Evolutionary conservation across 2,113 vertebrate genomes (phyloP).

Genomic region (Artemisiospiza belli): DNA sequence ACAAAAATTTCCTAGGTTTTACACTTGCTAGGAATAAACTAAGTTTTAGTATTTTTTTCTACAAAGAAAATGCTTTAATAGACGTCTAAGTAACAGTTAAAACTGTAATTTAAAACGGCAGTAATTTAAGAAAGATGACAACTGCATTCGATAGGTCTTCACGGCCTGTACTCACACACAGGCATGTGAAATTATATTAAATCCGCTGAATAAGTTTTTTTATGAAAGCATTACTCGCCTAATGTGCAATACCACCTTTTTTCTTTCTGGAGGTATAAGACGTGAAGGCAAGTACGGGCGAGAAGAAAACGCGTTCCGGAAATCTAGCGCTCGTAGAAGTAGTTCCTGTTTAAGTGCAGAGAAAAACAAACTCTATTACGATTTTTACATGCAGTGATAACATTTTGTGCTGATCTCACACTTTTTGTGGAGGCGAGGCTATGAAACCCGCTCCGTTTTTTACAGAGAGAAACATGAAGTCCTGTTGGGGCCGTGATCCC

Average conservation of each 20-base stretch:
- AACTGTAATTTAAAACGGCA: not conserved
- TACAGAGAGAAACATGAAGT: not conserved
- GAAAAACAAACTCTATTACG: fast-evolving
- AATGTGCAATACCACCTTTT: constrained; percentile 70
- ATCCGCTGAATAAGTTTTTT: fast-evolving
- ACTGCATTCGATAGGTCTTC: fast-evolving
- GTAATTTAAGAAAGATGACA: not conserved
- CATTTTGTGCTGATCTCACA: fast-evolving
- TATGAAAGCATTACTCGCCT: fast-evolving
- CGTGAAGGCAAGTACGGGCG: constrained; percentile 82
- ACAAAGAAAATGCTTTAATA: not conserved
- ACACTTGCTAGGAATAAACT: fast-evolving
- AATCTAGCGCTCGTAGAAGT: constrained; percentile 78
- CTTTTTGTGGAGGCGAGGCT: not conserved
- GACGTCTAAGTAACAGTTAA: not conserved
- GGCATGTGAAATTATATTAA: fast-evolving
- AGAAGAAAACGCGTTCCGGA: constrained; percentile 84
- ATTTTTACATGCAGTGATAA: fast-evolving
- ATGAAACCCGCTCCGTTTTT: fast-evolving
- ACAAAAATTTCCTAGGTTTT: not conserved
- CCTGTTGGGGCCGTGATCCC: fast-evolving
- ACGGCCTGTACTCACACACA: fast-evolving
- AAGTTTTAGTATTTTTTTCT: not conserved
- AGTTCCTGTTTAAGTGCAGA: constrained; percentile 69
- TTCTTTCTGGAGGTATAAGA: constrained; percentile 76